Percentiles rank a stretch among this genome's conserved stretches.
phyloP scores from a whole-genome alignment of 92 coral and sea anemone species.

The Phenganax stokvisi region DNA sequence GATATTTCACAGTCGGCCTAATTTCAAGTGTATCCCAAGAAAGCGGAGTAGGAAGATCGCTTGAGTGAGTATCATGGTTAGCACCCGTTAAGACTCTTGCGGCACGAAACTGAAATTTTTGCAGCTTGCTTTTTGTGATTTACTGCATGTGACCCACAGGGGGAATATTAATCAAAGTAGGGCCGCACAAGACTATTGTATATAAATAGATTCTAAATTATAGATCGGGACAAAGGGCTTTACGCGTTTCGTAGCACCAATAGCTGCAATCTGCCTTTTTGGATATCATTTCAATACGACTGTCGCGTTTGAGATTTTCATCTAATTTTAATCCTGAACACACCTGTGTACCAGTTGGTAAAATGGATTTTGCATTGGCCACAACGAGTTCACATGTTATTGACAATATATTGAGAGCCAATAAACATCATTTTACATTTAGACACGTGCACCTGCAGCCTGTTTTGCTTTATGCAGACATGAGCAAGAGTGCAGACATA shows the following conservation, averaged over 20 bases:
- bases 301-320: not conserved
- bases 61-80: no score
- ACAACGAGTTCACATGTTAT: slow-evolving; percentile 4
- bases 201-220: not conserved
- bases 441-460: slow-evolving; percentile 31
- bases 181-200: not conserved
- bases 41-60: no score
- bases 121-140: no score
- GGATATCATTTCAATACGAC: slow-evolving; percentile 5
- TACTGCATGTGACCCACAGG: no score
- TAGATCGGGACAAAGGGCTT: not conserved
- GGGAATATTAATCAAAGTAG: not conserved
- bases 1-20: no score
- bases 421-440: slow-evolving; percentile 38
- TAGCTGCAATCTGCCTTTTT: not conserved
- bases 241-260: not conserved
- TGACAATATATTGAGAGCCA: slow-evolving; percentile 21
- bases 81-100: no score
- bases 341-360: not conserved
- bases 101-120: no score
- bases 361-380: slow-evolving; percentile 3
- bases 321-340: not conserved
- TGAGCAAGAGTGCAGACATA: not conserved
- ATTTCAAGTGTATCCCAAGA: no score
- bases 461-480: slow-evolving; percentile 17